A percentile compares a stretch with the other conserved stretches of the same genome.
Evolutionary conservation across 64 coral and sea anemone genomes (phyloP).

Genomic region (Porites lutea): DNA sequence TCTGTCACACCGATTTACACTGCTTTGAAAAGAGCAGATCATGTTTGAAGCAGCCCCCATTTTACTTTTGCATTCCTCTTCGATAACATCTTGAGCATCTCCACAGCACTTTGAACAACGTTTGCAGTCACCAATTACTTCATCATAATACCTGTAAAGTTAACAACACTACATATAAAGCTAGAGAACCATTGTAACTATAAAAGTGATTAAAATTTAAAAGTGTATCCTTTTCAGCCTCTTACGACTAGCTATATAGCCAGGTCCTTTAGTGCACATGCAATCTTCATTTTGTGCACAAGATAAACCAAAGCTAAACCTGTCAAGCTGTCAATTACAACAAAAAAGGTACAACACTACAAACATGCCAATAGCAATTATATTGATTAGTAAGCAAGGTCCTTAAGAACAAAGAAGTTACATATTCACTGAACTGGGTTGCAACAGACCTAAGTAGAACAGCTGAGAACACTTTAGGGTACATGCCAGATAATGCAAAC

Average conservation of each 20-base stretch:
- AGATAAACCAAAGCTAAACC: no score
- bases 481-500: no score
- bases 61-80: conserved; percentile 7
- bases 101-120: conserved; percentile 17
- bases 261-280: no score
- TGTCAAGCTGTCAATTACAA: no score
- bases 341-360: background rate
- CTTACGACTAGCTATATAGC: no score
- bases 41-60: background rate
- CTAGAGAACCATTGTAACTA: background rate
- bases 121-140: background rate
- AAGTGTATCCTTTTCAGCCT: no score
- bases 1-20: background rate
- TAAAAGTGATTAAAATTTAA: background rate
- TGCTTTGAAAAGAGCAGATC: conserved; percentile 22
- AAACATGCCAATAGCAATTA: background rate
- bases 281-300: no score
- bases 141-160: conserved; percentile 29
- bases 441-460: no score
- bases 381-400: background rate
- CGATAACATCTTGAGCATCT: background rate
- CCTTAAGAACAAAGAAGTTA: no score
- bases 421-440: no score
- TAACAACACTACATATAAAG: background rate
- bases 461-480: no score